Evolutionary conservation across 2,888 invertebrate species (phyloP).

Genomic region (Platycheirus albimanus): DNA sequence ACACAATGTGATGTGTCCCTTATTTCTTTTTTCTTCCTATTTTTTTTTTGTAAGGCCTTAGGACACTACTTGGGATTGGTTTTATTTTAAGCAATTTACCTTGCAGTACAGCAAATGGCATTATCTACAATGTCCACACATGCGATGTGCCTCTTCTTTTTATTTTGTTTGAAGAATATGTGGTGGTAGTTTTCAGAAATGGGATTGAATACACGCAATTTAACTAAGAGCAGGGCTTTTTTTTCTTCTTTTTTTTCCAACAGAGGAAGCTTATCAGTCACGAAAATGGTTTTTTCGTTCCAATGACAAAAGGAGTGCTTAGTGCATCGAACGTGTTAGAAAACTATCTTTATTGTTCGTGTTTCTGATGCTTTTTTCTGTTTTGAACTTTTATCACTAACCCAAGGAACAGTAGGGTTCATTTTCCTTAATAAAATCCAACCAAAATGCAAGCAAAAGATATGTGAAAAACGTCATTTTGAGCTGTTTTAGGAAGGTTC

Average conservation of each 20-base stretch:
- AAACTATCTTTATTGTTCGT: too few relatives aligned
- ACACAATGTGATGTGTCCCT: slow-evolving; percentile 38
- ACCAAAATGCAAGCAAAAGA: too few relatives aligned
- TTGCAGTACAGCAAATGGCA: slow-evolving; percentile 26
- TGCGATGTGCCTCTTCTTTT: slow-evolving; percentile 10
- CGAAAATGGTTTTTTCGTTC: background rate
- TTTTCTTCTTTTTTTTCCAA: background rate
- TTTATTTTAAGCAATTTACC: slow-evolving; percentile 56
- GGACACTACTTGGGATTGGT: slow-evolving; percentile 25
- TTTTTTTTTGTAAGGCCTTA: background rate
- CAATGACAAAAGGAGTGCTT: background rate
- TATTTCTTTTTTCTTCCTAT: too few relatives aligned
- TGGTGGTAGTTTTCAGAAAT: slow-evolving; percentile 31
- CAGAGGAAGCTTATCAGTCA: background rate
- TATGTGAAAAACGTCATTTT: too few relatives aligned
- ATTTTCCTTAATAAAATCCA: too few relatives aligned
- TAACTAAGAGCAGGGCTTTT: slow-evolving; percentile 18
- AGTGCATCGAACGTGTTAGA: background rate
- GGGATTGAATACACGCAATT: slow-evolving; percentile 61
- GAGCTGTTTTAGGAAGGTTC: too few relatives aligned
- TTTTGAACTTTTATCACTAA: too few relatives aligned
- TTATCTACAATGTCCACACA: slow-evolving; percentile 58
- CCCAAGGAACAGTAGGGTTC: too few relatives aligned
- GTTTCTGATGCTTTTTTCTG: too few relatives aligned
- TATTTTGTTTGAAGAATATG: background rate